Conservation (phyloP, 2,113 vertebrate species). For the Nibea albiflora region DNA sequence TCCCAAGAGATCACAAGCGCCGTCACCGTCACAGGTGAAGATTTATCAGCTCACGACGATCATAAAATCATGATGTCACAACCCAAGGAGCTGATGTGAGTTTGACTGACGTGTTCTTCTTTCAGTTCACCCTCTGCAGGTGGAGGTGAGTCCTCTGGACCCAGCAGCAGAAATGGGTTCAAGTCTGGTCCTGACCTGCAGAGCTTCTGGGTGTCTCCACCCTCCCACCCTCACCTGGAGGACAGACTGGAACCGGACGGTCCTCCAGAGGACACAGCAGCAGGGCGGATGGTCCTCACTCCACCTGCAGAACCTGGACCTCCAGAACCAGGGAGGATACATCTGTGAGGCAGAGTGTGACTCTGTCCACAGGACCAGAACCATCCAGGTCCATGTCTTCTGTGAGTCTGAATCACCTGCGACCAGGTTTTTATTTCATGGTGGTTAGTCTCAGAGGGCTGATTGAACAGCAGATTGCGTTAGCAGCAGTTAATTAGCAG, state of each 20-base stretch:
- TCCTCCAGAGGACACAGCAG: constrained; percentile 32
- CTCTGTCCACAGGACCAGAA: constrained; percentile 49
- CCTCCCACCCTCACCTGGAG: constrained; percentile 72
- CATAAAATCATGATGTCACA: no score
- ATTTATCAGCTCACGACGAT: no score
- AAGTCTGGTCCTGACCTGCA: constrained; percentile 67
- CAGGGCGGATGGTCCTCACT: constrained; percentile 52
- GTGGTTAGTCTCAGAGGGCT: neutral
- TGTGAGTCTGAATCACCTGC: constrained; percentile 69
- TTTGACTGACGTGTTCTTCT: neutral
- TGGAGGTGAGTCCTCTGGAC: constrained; percentile 56
- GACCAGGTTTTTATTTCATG: neutral
- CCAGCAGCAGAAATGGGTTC: constrained; percentile 62
- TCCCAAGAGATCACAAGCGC: constrained; percentile 35
- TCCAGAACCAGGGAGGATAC: constrained; percentile 70
- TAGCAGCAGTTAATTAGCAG: no score
- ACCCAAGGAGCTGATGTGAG: no score
- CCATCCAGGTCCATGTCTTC: constrained; percentile 63
- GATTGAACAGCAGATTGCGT: no score
- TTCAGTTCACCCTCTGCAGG: constrained; percentile 75
- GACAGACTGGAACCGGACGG: neutral
- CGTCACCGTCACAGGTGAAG: constrained; percentile 60
- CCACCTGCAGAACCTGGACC: constrained; percentile 56
- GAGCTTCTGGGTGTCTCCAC: constrained; percentile 64
- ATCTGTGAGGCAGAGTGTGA: constrained; percentile 77